phyloP scores from a whole-genome alignment of 2,797 vertebrate genomes.

The Argya squamiceps region DNA sequence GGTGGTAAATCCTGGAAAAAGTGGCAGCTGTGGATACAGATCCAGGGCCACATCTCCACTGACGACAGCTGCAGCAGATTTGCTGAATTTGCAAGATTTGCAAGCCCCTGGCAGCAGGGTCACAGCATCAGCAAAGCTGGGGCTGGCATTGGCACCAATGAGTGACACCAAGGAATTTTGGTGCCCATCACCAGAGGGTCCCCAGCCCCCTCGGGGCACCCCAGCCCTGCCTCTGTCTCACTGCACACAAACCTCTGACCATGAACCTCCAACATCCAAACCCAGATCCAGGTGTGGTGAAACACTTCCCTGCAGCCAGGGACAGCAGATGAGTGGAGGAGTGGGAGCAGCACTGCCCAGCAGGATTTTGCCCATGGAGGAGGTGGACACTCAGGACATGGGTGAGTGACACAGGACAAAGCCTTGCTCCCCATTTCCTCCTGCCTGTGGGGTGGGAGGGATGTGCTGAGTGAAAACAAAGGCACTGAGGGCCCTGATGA shows the following conservation, averaged over 20 bases:
- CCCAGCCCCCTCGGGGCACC: neutral
- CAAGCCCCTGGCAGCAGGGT: neutral
- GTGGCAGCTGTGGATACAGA: neutral
- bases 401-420: neutral
- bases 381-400: neutral
- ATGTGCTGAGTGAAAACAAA: neutral
- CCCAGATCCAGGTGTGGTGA: neutral
- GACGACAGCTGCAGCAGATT: neutral
- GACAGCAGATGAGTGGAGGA: neutral
- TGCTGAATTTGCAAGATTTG: neutral
- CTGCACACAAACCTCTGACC: neutral
- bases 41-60: neutral
- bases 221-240: neutral
- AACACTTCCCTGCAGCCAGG: neutral
- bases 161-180: neutral
- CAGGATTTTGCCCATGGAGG: rapidly evolving
- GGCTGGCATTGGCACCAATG: rapidly evolving
- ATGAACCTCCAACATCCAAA: neutral
- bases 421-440: rapidly evolving
- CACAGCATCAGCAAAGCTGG: neutral
- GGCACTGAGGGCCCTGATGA: rapidly evolving
- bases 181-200: neutral
- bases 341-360: neutral
- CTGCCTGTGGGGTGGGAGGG: neutral
- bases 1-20: neutral